A percentile compares a stretch with the other conserved stretches of the same genome.
These are phyloP conservation scores for Prorops nasuta DNA, from an alignment of 1,140 invertebrate genomes.

Conservation along the genomic window DNA sequence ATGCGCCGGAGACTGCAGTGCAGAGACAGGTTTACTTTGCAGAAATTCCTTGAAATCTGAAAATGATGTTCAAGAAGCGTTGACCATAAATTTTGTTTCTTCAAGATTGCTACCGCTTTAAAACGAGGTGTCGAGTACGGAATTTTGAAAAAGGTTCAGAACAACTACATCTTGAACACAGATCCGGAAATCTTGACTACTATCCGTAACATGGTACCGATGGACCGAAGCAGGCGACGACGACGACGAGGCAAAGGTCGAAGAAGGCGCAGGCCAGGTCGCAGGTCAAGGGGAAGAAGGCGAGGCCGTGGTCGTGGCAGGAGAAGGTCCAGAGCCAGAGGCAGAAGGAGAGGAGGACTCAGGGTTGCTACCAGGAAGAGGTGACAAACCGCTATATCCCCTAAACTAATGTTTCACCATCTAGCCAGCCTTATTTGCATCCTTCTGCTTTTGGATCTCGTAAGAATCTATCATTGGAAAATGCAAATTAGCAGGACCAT, in stretches of 20 bases:
- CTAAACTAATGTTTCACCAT: too few species aligned
- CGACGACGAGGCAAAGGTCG: background rate
- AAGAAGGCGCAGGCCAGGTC: slow-evolving; percentile 3
- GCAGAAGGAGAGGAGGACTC: background rate
- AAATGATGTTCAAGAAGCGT: slow-evolving; percentile 3
- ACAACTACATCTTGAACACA: slow-evolving; percentile 38
- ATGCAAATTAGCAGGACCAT: too few species aligned
- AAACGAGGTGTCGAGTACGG: slow-evolving; percentile 48
- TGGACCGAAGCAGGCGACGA: background rate
- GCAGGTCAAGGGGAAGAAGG: background rate
- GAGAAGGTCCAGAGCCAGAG: background rate
- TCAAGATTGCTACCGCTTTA: slow-evolving; percentile 39
- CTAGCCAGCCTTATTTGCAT: too few species aligned
- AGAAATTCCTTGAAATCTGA: too few species aligned
- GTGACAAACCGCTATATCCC: too few species aligned
- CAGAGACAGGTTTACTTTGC: slow-evolving; percentile 45
- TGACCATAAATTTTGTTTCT: slow-evolving; percentile 8
- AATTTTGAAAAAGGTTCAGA: slow-evolving; percentile 33
- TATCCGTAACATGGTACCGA: slow-evolving; percentile 2
- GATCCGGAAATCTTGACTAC: slow-evolving; percentile 14
- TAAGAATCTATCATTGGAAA: too few species aligned
- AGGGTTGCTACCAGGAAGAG: too few species aligned
- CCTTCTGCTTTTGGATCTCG: too few species aligned
- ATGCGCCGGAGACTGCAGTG: slow-evolving; percentile 24
- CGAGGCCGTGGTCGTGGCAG: background rate